phyloP scores from a whole-genome alignment of 1,140 invertebrate genomes.

The Maniola jurtina region DNA sequence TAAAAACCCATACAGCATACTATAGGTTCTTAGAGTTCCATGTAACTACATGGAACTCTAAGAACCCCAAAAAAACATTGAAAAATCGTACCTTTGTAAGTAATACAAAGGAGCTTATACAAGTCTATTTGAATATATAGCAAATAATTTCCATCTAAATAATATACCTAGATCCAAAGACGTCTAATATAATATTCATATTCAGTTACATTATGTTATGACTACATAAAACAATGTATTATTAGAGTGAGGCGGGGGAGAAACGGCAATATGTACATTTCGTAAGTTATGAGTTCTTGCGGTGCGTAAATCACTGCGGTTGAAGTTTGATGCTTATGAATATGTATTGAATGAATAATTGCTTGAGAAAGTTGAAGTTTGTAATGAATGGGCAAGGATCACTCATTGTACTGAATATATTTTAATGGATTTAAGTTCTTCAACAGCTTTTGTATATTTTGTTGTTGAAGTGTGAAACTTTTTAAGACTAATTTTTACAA shows the following conservation, averaged over 20 bases:
- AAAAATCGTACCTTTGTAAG: no score
- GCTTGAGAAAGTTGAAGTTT: slow-evolving; percentile 29
- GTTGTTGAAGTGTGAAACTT: not conserved
- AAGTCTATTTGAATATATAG: no score
- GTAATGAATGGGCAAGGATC: slow-evolving; percentile 16
- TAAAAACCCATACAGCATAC: no score
- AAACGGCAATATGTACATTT: slow-evolving; percentile 33
- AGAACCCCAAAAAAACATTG: no score
- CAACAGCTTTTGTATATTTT: not conserved
- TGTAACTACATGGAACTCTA: no score
- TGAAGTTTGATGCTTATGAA: slow-evolving; percentile 29
- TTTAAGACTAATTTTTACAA: no score
- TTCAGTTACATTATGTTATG: no score
- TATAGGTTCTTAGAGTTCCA: no score
- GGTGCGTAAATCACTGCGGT: slow-evolving; percentile 22
- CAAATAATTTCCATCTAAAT: no score
- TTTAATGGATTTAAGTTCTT: not conserved
- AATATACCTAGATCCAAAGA: no score
- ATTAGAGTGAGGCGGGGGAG: slow-evolving; percentile 30
- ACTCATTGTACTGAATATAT: not conserved
- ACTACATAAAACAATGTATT: slow-evolving; percentile 44
- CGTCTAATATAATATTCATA: no score
- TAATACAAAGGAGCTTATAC: no score
- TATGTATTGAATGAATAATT: slow-evolving; percentile 37
- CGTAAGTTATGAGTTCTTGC: slow-evolving; percentile 26